A percentile compares a stretch with the other conserved stretches of the same genome.
These are phyloP conservation scores for Artibeus lituratus DNA, from an alignment of 2,797 vertebrate genomes.

Conservation along the genomic window DNA sequence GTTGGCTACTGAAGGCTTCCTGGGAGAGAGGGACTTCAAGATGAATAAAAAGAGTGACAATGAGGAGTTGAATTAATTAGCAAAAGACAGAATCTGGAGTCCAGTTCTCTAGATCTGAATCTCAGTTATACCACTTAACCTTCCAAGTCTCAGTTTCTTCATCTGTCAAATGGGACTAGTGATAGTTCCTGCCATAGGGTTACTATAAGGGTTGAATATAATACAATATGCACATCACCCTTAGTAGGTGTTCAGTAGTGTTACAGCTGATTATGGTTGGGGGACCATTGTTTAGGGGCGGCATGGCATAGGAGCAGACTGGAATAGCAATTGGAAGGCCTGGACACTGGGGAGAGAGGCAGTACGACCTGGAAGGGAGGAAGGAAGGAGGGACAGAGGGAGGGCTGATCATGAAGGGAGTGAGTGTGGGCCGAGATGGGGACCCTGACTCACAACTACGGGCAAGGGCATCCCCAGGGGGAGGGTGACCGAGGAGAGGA, in stretches of 20 bases:
- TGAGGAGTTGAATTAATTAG: not conserved
- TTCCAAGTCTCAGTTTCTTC: not conserved
- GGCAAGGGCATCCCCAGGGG: too few species aligned
- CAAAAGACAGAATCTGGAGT: not conserved
- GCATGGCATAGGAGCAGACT: fast-evolving
- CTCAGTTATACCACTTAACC: not conserved
- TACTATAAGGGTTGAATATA: not conserved
- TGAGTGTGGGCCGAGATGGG: too few species aligned
- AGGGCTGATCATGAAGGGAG: not conserved
- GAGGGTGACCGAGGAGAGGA: not conserved
- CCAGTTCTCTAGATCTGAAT: not conserved
- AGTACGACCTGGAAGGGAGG: not conserved
- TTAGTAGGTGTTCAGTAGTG: not conserved
- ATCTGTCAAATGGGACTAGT: not conserved
- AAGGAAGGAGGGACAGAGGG: not conserved
- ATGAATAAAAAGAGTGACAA: not conserved
- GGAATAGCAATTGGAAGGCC: not conserved
- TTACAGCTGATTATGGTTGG: fast-evolving
- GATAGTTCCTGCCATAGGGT: not conserved
- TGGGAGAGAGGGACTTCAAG: not conserved
- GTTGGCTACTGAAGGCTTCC: not conserved
- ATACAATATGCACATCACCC: too few species aligned
- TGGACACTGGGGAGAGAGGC: not conserved
- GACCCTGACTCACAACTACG: not conserved
- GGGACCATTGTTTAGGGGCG: not conserved